These are phyloP conservation scores for Ptychoptera albimana DNA, from an alignment of 2,888 invertebrate genomes.

Conservation along the genomic window DNA sequence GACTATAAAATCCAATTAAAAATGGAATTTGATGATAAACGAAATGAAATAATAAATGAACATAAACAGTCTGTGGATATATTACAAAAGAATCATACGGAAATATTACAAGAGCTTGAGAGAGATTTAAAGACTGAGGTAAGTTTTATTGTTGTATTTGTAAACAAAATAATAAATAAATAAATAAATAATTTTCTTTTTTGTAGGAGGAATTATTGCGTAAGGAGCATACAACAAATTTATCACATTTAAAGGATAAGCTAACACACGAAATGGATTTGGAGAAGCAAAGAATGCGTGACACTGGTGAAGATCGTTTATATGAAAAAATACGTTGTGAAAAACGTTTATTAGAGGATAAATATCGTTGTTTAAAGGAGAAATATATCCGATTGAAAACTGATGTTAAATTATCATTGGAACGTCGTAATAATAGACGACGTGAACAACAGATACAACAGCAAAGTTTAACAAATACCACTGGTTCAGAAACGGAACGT, in stretches of 20 bases:
- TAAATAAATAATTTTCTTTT: too few species aligned
- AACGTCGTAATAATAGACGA: slow-evolving; percentile 50
- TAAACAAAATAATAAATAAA: too few species aligned
- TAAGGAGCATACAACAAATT: slow-evolving; percentile 47
- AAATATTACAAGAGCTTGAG: slow-evolving; percentile 26
- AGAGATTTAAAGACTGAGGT: slow-evolving; percentile 32
- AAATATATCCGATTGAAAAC: slow-evolving; percentile 66
- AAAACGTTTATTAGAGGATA: slow-evolving; percentile 55
- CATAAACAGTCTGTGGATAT: slow-evolving; percentile 29
- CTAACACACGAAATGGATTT: slow-evolving; percentile 39
- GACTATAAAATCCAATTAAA: slow-evolving; percentile 21
- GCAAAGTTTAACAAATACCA: slow-evolving; percentile 32
- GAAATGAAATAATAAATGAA: slow-evolving; percentile 37
- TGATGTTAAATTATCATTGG: slow-evolving; percentile 61
- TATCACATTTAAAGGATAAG: slow-evolving; percentile 46
- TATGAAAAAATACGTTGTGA: slow-evolving; percentile 53
- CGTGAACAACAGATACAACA: slow-evolving; percentile 34
- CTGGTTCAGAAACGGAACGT: slow-evolving; percentile 65
- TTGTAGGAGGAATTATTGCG: slow-evolving; percentile 42
- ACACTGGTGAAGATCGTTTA: slow-evolving; percentile 30
- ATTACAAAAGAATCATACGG: slow-evolving; percentile 25
- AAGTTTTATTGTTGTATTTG: too few species aligned
- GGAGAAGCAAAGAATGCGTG: slow-evolving; percentile 29
- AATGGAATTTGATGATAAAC: slow-evolving; percentile 32
- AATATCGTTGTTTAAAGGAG: slow-evolving; percentile 65